Evolutionary conservation across 2,797 vertebrate species (phyloP).

Genomic region (Bufotes viridis): DNA sequence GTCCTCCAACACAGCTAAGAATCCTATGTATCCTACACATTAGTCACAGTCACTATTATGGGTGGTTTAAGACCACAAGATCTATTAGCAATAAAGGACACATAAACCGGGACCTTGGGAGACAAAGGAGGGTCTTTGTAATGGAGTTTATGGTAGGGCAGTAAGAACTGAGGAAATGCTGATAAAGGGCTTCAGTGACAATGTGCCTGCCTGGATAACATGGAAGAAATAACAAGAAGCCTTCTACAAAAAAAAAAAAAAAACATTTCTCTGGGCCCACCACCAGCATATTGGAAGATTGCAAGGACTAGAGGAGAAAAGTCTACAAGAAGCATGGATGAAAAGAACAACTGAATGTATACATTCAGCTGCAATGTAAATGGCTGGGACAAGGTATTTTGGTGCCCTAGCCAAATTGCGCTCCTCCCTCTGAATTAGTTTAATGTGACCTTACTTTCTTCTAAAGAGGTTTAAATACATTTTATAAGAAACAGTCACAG

Average conservation of each 20-base stretch:
- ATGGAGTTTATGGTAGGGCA: conserved; percentile 40
- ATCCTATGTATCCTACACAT: conserved; percentile 33
- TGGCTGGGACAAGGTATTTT: background rate
- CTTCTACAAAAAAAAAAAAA: background rate
- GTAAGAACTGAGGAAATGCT: conserved; percentile 32
- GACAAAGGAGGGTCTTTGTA: conserved; percentile 54
- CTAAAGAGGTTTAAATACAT: too few relatives aligned
- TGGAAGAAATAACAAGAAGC: background rate
- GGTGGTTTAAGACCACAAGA: conserved; percentile 45
- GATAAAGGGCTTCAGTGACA: conserved; percentile 30
- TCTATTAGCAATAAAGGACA: conserved; percentile 43
- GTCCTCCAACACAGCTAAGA: conserved; percentile 2
- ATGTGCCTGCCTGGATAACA: background rate
- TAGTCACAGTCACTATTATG: conserved; percentile 40
- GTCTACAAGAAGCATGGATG: background rate
- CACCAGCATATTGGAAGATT: background rate
- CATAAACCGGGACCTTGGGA: conserved; percentile 33
- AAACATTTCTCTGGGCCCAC: background rate
- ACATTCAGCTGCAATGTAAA: background rate
- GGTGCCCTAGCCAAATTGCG: too few relatives aligned
- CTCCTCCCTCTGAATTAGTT: too few relatives aligned
- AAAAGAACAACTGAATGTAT: too few relatives aligned
- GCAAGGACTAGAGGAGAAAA: background rate
- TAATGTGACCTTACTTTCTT: too few relatives aligned
- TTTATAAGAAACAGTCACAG: too few relatives aligned